Conservation (phyloP, 1,140 invertebrate species). For the Campoletis sonorensis region DNA sequence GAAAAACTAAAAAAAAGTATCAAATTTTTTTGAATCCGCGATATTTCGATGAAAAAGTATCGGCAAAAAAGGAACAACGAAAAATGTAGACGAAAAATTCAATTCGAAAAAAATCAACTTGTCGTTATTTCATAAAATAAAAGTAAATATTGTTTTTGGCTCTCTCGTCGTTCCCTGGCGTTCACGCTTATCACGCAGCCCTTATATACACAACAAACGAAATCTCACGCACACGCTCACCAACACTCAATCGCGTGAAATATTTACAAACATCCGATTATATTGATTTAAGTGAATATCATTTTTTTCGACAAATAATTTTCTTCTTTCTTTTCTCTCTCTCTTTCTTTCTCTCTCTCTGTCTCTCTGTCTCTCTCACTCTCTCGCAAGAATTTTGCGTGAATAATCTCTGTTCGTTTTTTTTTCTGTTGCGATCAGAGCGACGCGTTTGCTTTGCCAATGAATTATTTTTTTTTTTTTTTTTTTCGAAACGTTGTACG, state of each 20-base stretch:
- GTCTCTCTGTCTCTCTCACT: neutral
- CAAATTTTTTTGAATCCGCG: neutral
- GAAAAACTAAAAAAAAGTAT: neutral
- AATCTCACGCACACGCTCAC: constrained; percentile 9
- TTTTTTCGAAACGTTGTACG: neutral
- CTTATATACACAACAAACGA: neutral
- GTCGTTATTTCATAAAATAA: neutral
- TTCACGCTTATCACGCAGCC: constrained; percentile 20
- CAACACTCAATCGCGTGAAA: neutral
- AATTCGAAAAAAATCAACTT: too few species aligned
- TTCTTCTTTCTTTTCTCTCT: neutral
- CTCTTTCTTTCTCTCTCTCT: constrained; percentile 52
- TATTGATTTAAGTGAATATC: too few species aligned
- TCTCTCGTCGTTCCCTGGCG: constrained; percentile 15
- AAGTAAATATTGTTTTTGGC: constrained; percentile 10
- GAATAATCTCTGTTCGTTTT: constrained; percentile 1
- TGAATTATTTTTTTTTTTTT: too few species aligned
- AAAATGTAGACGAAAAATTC: neutral
- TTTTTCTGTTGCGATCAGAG: neutral
- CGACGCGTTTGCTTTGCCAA: constrained; percentile 6
- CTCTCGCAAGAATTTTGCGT: too few species aligned
- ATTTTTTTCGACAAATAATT: neutral
- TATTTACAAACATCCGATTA: too few species aligned
- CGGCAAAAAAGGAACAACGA: too few species aligned
- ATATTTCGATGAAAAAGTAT: too few species aligned